phyloP scores from a whole-genome alignment of 2,113 vertebrate genomes.

The Callopanchax toddi region DNA sequence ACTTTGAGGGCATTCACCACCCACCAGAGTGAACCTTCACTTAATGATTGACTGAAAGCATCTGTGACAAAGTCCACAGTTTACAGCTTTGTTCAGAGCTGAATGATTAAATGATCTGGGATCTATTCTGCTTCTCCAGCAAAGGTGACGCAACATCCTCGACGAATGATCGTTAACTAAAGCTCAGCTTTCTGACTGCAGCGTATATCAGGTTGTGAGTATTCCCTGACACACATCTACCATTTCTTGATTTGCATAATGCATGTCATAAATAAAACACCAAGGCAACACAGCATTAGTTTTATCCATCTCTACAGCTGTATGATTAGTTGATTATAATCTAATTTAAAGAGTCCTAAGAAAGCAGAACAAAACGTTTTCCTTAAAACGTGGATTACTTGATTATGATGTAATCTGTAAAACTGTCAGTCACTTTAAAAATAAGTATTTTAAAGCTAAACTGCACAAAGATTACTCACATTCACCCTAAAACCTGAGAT shows the following conservation, averaged over 20 bases:
- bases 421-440: too few relatives aligned
- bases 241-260: constrained; percentile 4
- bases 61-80: background rate
- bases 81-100: background rate
- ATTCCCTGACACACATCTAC: constrained; percentile 20
- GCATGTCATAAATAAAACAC: background rate
- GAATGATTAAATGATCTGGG: constrained; percentile 4
- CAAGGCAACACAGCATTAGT: background rate
- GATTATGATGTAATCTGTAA: too few relatives aligned
- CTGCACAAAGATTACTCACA: too few relatives aligned
- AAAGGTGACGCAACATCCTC: constrained; percentile 18
- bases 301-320: background rate
- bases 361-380: too few relatives aligned
- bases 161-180: constrained; percentile 22
- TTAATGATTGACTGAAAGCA: constrained; percentile 11
- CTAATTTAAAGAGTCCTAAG: too few relatives aligned
- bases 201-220: constrained; percentile 5
- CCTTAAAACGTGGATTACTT: too few relatives aligned
- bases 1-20: constrained; percentile 5
- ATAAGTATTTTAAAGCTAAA: too few relatives aligned
- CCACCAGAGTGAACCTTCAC: background rate
- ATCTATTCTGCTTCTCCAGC: constrained; percentile 20
- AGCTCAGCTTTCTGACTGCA: constrained; percentile 24
- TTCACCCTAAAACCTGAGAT: too few relatives aligned
- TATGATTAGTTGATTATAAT: background rate